phyloP scores from a whole-genome alignment of 2,113 vertebrate species.

The Cavia porcellus region DNA sequence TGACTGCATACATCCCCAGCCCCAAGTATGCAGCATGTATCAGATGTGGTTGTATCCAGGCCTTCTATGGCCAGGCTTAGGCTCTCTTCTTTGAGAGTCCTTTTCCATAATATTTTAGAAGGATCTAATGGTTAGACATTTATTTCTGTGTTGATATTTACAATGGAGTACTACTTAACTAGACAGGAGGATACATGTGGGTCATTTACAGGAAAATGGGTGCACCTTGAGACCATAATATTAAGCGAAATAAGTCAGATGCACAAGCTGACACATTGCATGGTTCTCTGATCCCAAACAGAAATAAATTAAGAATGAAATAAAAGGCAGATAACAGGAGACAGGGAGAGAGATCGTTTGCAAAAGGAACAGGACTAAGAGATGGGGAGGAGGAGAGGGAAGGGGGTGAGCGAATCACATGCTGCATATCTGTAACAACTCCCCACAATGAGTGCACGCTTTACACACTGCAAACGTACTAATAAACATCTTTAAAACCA shows the following conservation, averaged over 20 bases:
- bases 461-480: neutral
- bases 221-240: neutral
- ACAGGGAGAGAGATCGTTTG: neutral
- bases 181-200: no score
- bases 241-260: neutral
- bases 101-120: conserved; percentile 4
- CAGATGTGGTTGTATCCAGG: neutral
- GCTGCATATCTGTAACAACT: neutral
- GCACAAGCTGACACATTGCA: neutral
- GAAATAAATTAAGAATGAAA: neutral
- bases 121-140: neutral
- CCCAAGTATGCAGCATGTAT: neutral
- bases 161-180: neutral
- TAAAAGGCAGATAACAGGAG: neutral
- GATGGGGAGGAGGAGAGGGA: neutral
- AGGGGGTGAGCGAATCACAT: neutral
- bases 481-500: neutral
- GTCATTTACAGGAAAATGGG: neutral
- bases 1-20: neutral
- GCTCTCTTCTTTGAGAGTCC: neutral
- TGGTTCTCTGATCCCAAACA: neutral
- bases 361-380: neutral
- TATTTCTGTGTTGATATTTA: neutral
- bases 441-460: neutral
- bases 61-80: neutral